These are phyloP conservation scores for Dione vanillae DNA, from an alignment of 2,888 invertebrate species.

Conservation along the genomic window DNA sequence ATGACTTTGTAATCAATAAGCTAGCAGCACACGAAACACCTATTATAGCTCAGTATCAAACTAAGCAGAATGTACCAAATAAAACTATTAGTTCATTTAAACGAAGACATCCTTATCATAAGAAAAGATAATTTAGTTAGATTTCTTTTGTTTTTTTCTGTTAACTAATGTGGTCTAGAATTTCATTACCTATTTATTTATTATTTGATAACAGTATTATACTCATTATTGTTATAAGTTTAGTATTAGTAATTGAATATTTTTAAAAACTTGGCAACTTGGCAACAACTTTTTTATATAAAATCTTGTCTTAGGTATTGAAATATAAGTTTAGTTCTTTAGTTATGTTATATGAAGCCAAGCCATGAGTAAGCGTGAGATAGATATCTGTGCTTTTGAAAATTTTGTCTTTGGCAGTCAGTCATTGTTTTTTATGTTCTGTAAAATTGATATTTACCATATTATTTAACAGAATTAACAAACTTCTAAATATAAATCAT, in stretches of 20 bases:
- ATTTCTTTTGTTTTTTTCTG: not conserved
- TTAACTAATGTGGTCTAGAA: conserved; percentile 10
- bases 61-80: conserved; percentile 71
- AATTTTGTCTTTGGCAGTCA: too few species aligned
- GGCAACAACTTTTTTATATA: too few species aligned
- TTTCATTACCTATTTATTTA: not conserved
- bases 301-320: too few species aligned
- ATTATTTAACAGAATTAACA: not conserved
- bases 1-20: conserved; percentile 90
- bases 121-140: conserved; percentile 67
- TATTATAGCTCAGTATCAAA: conserved; percentile 88
- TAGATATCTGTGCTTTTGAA: too few species aligned
- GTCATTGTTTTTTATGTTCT: too few species aligned
- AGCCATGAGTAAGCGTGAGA: too few species aligned
- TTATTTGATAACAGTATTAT: not conserved
- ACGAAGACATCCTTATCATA: conserved; percentile 78
- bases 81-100: conserved; percentile 69
- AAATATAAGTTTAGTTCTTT: too few species aligned
- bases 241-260: too few species aligned
- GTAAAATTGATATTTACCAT: not conserved
- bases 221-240: not conserved
- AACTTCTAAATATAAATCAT: not conserved
- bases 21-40: conserved; percentile 87
- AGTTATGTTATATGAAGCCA: too few species aligned
- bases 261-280: too few species aligned